phyloP scores from a whole-genome alignment of 2,888 invertebrate genomes.

The Tipula unca region DNA sequence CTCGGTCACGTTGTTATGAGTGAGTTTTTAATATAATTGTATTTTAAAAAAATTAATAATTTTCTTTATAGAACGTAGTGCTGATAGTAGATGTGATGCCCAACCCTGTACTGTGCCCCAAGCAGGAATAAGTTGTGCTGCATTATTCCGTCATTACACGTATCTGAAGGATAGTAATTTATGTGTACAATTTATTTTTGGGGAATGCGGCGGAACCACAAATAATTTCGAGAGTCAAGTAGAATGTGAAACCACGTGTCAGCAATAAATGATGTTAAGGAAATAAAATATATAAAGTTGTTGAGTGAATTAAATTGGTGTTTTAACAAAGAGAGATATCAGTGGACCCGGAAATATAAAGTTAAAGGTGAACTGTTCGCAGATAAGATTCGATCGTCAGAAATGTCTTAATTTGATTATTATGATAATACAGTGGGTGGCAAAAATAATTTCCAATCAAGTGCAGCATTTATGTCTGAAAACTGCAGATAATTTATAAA shows the following conservation, averaged over 20 bases:
- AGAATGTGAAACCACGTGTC: conserved; percentile 41
- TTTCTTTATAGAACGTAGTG: background rate
- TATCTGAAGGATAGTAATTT: conserved; percentile 34
- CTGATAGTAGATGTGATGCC: background rate
- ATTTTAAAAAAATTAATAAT: background rate
- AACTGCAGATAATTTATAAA: no score
- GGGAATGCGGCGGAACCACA: conserved; percentile 67
- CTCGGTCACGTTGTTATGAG: background rate
- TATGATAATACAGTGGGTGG: no score
- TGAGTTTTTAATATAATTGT: background rate
- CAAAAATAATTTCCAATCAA: no score
- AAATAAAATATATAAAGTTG: no score
- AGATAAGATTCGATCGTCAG: no score
- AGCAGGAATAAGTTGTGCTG: background rate
- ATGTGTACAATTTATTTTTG: conserved; percentile 69
- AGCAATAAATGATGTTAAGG: no score
- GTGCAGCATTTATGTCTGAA: no score
- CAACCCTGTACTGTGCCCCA: background rate
- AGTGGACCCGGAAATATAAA: no score
- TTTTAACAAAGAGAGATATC: no score
- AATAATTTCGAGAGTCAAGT: conserved; percentile 63
- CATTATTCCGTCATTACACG: background rate
- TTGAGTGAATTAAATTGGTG: no score
- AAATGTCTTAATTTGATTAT: no score
- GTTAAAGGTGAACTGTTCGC: no score